A percentile compares a stretch with the other conserved stretches of the same genome.
These are phyloP conservation scores for Lindbergichthys nudifrons DNA, from an alignment of 2,797 vertebrate genomes.

Conservation along the genomic window DNA sequence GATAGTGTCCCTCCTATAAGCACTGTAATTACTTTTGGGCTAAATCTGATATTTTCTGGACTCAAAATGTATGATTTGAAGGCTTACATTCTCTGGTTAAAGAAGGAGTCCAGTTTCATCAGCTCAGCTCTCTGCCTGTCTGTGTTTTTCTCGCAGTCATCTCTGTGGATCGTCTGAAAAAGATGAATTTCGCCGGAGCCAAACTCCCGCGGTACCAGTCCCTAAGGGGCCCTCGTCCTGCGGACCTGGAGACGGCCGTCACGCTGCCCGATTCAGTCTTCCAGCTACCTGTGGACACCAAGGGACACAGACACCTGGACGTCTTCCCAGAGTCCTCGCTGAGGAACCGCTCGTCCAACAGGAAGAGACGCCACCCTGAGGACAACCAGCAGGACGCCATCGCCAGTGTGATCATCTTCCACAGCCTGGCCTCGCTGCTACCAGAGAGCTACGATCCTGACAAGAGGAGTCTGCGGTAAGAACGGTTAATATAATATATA, in stretches of 20 bases:
- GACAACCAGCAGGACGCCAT: slow-evolving; percentile 88
- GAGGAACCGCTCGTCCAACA: slow-evolving; percentile 77
- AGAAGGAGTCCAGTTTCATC: background rate
- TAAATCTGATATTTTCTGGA: background rate
- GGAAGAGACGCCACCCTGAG: slow-evolving; percentile 87
- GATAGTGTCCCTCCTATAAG: background rate
- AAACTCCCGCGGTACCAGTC: slow-evolving; percentile 92
- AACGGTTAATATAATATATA: background rate
- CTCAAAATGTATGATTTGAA: background rate
- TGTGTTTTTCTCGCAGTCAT: slow-evolving; percentile 84
- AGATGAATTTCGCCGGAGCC: slow-evolving; percentile 89
- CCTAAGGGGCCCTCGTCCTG: slow-evolving; percentile 87
- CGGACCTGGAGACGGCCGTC: slow-evolving; percentile 90
- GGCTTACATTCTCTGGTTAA: background rate
- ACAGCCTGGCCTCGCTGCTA: slow-evolving; percentile 90
- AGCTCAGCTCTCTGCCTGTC: background rate
- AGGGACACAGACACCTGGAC: slow-evolving; percentile 79
- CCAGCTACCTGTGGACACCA: slow-evolving; percentile 74
- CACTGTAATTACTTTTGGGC: background rate
- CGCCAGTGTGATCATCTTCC: slow-evolving; percentile 95
- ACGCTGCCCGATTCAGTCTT: slow-evolving; percentile 92
- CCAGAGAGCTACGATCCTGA: slow-evolving; percentile 93
- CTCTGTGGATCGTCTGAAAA: slow-evolving; percentile 93
- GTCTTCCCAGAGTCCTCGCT: slow-evolving; percentile 72
- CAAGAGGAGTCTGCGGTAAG: slow-evolving; percentile 94